These are phyloP conservation scores for Chroicocephalus ridibundus DNA, from an alignment of 2,113 vertebrate genomes.

Conservation along the genomic window DNA sequence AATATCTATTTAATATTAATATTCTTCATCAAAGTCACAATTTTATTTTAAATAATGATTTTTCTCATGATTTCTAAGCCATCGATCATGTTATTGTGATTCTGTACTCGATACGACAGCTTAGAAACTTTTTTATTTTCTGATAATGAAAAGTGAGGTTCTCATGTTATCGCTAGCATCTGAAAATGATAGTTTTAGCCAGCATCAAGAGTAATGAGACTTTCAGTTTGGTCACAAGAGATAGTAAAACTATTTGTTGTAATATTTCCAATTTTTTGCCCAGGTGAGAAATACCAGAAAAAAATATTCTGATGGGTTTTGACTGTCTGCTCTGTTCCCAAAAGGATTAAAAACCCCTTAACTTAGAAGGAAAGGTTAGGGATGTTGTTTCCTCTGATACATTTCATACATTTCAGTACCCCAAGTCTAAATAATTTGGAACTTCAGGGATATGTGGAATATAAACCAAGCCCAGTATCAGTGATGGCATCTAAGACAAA, in stretches of 20 bases:
- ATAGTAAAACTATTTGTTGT: conserved; percentile 10
- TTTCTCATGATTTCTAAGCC: neutral
- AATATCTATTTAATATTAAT: conserved; percentile 15
- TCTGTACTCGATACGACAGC: neutral
- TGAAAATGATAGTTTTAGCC: conserved; percentile 14
- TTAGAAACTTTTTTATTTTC: conserved; percentile 20
- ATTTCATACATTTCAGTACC: neutral
- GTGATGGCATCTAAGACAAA: conserved; percentile 24
- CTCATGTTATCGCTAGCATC: neutral
- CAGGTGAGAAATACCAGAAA: conserved; percentile 8
- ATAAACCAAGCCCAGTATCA: neutral
- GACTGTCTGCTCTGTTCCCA: neutral
- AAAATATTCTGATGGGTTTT: conserved; percentile 37
- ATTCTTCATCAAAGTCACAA: conserved; percentile 20
- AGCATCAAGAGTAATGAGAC: conserved; percentile 31
- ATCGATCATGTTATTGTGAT: neutral
- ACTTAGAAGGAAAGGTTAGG: neutral
- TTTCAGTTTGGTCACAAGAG: conserved; percentile 16
- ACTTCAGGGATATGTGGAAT: neutral
- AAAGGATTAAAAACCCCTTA: neutral
- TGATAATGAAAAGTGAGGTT: conserved; percentile 21
- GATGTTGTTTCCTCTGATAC: neutral
- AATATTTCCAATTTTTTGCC: conserved; percentile 27
- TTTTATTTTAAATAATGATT: neutral
- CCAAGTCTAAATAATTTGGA: conserved; percentile 22